phyloP scores from a whole-genome alignment of 2,888 invertebrate genomes.

The Pilophorus perplexus region DNA sequence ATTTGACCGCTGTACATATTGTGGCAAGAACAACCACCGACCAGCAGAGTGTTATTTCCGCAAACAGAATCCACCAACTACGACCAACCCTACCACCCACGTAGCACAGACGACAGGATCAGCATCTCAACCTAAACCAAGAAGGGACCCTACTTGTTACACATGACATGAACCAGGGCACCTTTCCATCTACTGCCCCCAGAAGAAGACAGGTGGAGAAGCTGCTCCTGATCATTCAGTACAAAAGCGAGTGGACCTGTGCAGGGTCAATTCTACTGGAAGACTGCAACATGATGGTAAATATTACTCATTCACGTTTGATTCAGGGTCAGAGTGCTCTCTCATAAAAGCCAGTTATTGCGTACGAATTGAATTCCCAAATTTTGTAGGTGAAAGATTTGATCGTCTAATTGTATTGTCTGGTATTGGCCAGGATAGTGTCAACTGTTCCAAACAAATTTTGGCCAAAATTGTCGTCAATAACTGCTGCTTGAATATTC shows the following conservation, averaged over 20 bases:
- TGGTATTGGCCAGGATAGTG: neutral
- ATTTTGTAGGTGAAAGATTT: neutral
- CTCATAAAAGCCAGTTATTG: neutral
- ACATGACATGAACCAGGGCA: neutral
- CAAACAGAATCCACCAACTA: neutral
- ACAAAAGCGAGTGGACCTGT: neutral
- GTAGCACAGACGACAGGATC: neutral
- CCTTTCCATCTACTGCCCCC: neutral
- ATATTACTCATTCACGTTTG: neutral
- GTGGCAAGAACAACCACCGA: too few relatives aligned
- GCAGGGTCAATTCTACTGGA: neutral
- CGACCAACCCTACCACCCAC: too few relatives aligned
- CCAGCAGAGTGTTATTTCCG: too few relatives aligned
- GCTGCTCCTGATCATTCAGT: neutral
- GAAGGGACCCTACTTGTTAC: too few relatives aligned
- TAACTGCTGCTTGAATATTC: neutral
- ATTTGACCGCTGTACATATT: too few relatives aligned
- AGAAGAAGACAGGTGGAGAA: too few relatives aligned
- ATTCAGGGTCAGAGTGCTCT: neutral
- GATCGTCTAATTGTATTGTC: neutral
- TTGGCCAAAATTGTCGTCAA: neutral
- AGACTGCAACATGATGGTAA: neutral
- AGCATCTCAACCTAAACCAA: neutral
- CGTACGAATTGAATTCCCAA: neutral
- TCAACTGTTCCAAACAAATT: neutral